Evolutionary conservation across 2,113 vertebrate genomes (phyloP).

Genomic region (Otocyon megalotis): DNA sequence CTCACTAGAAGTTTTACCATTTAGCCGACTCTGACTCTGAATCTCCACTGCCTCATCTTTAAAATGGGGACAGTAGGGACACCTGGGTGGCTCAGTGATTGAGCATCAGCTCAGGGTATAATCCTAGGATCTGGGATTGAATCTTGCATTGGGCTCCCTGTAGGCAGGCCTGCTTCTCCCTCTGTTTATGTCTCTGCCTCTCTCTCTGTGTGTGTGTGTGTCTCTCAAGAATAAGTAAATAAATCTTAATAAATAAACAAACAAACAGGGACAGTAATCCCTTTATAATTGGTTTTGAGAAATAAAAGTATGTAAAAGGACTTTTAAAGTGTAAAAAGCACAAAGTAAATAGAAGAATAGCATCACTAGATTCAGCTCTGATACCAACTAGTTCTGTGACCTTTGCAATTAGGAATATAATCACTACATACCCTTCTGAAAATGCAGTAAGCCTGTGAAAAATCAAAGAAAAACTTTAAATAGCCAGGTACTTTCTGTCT

Average conservation of each 20-base stretch:
- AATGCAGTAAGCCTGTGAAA: background rate
- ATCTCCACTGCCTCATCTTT: background rate
- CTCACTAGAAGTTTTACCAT: background rate
- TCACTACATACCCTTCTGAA: background rate
- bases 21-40: background rate
- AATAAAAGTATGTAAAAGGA: background rate
- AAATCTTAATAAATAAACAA: too few species aligned
- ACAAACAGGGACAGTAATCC: background rate
- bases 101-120: too few species aligned
- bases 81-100: too few species aligned
- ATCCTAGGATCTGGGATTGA: too few species aligned
- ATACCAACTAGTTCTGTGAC: background rate
- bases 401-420: background rate
- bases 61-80: background rate
- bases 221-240: too few species aligned
- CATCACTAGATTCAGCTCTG: background rate
- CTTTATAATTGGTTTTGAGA: background rate
- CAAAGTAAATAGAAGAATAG: background rate
- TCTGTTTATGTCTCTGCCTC: too few species aligned
- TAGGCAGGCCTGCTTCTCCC: too few species aligned
- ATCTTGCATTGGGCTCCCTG: too few species aligned
- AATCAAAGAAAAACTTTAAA: background rate
- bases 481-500: background rate
- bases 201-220: too few species aligned
- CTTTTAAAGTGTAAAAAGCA: slow-evolving; percentile 42